Evolutionary conservation across 23 tunicate genomes (phyloP).

Genomic region (Diplosoma virens): DNA sequence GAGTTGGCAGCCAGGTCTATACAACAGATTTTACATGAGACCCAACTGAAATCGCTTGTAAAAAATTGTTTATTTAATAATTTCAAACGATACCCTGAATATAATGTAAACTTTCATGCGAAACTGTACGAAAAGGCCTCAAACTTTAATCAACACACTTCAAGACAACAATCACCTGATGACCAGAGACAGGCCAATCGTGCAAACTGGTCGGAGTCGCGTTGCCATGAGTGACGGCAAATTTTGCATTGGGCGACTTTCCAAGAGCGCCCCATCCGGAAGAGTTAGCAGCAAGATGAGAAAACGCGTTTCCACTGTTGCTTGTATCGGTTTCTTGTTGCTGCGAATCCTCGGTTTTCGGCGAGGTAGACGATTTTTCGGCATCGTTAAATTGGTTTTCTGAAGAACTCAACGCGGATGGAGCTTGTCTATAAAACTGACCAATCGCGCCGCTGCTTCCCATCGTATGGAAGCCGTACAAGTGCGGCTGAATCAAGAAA

Average conservation of each 20-base stretch:
- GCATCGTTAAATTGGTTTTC: background rate
- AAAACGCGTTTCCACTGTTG: background rate
- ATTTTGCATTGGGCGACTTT: constrained; percentile 21
- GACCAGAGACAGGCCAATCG: constrained; percentile 24
- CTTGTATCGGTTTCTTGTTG: background rate
- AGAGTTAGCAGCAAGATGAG: background rate
- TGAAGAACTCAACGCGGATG: background rate
- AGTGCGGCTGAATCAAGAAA: constrained; percentile 52
- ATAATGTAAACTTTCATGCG: too few relatives aligned
- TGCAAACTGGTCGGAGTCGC: background rate
- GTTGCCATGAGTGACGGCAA: background rate
- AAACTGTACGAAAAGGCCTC: background rate
- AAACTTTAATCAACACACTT: background rate
- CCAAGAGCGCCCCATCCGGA: constrained; percentile 36
- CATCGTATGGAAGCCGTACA: constrained; percentile 43
- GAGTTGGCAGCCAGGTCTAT: constrained; percentile 37
- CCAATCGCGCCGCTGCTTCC: background rate
- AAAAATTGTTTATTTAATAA: too few relatives aligned
- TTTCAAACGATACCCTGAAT: too few relatives aligned
- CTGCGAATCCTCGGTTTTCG: background rate
- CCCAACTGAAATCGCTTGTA: too few relatives aligned
- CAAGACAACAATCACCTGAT: constrained; percentile 6
- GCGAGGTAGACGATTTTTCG: background rate
- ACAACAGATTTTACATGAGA: too few relatives aligned
- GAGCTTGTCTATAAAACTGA: background rate